Evolutionary conservation across 2,113 vertebrate species (phyloP).

Genomic region (Aphyosemion australe): DNA sequence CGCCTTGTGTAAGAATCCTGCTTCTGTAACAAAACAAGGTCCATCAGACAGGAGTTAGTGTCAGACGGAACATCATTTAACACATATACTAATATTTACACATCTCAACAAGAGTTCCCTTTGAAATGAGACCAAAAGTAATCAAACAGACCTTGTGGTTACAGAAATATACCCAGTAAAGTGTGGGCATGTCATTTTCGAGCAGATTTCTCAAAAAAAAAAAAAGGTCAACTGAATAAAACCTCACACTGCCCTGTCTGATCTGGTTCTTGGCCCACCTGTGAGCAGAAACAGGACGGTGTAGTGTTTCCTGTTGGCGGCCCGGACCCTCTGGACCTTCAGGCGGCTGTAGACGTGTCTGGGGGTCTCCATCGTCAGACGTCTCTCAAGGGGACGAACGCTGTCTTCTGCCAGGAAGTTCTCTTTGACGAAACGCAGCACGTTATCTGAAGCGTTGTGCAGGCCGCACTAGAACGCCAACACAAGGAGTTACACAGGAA

Average conservation of each 20-base stretch:
- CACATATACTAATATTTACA: too few species aligned
- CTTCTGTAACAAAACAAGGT: slow-evolving; percentile 57
- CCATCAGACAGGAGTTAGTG: too few species aligned
- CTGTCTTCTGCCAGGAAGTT: slow-evolving; percentile 79
- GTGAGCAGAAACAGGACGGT: slow-evolving; percentile 79
- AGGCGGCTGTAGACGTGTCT: slow-evolving; percentile 74
- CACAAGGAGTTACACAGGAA: background rate
- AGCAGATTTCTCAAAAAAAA: too few species aligned
- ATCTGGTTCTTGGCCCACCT: slow-evolving; percentile 50
- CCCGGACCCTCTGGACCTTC: slow-evolving; percentile 68
- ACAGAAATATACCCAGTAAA: too few species aligned
- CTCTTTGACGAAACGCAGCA: slow-evolving; percentile 80
- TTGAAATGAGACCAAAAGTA: too few species aligned
- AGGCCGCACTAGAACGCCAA: slow-evolving; percentile 72
- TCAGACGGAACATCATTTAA: too few species aligned
- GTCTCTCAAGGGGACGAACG: slow-evolving; percentile 53
- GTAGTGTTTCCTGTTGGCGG: slow-evolving; percentile 58
- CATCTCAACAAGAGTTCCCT: too few species aligned
- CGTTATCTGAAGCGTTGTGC: slow-evolving; percentile 78
- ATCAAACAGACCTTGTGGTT: too few species aligned
- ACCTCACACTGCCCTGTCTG: too few species aligned
- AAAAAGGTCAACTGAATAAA: too few species aligned
- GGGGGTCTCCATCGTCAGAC: slow-evolving; percentile 67
- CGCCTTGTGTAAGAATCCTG: slow-evolving; percentile 90
- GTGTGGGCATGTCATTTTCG: too few species aligned